These are phyloP conservation scores for Gallirallus australis DNA, from an alignment of 2,797 vertebrate species.

Conservation along the genomic window DNA sequence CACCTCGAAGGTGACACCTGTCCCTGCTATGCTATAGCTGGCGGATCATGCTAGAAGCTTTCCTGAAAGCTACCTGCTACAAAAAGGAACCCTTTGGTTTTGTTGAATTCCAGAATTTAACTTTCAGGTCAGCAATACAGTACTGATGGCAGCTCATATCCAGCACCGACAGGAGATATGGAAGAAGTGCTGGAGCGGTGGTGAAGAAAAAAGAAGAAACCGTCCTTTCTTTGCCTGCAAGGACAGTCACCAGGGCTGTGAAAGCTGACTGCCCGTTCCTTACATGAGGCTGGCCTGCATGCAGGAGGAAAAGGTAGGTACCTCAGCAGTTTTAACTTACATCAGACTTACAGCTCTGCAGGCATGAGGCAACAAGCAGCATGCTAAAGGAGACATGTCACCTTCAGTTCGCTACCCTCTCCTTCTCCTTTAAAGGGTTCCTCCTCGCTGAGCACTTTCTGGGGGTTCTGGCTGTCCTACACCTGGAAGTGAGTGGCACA, in stretches of 20 bases:
- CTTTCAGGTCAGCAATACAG: background rate
- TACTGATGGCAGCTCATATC: fast-evolving
- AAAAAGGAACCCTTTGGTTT: background rate
- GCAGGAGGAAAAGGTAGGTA: background rate
- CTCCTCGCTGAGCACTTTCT: fast-evolving
- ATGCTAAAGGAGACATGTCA: fast-evolving
- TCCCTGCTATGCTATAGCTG: background rate
- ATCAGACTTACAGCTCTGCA: background rate
- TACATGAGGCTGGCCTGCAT: background rate
- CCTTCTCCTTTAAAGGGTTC: background rate
- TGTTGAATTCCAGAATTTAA: background rate
- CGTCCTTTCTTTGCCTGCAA: background rate
- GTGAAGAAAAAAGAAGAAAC: background rate
- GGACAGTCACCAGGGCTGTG: background rate
- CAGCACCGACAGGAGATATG: fast-evolving
- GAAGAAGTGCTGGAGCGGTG: background rate
- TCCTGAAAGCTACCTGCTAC: background rate
- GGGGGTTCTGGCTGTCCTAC: background rate
- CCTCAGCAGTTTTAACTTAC: fast-evolving
- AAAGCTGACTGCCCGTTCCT: background rate
- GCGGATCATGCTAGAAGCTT: background rate
- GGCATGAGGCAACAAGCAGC: background rate
- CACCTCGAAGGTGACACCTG: background rate
- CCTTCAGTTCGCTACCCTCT: background rate
- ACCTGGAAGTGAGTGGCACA: background rate